A percentile compares a stretch with the other conserved stretches of the same genome.
Evolutionary conservation across 2,888 invertebrate genomes (phyloP).

Genomic region (Tenthredo notha): DNA sequence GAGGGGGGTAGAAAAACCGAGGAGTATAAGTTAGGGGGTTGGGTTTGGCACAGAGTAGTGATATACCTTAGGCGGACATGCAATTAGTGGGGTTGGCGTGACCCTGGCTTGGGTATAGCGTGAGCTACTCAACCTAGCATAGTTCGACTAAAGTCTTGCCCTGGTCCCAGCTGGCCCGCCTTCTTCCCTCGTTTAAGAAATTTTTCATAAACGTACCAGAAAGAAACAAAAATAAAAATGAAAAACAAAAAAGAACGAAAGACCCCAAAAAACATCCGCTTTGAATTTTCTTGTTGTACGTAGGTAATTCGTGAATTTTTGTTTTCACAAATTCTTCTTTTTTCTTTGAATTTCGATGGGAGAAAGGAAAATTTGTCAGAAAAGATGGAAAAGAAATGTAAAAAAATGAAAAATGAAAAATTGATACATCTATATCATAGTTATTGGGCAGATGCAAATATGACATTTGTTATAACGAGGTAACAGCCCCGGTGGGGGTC

Average conservation of each 20-base stretch:
- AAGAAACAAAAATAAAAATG: neutral
- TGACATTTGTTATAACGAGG: neutral
- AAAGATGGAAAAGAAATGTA: too few species aligned
- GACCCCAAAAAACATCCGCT: too few species aligned
- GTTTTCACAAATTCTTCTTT: too few species aligned
- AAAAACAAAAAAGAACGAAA: neutral
- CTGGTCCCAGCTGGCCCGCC: neutral
- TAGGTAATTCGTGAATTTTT: too few species aligned
- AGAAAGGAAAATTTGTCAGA: too few species aligned
- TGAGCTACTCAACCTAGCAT: conserved; percentile 26
- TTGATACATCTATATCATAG: neutral
- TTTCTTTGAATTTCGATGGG: too few species aligned
- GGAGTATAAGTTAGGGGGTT: neutral
- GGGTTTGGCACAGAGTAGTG: conserved; percentile 62
- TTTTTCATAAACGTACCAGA: neutral
- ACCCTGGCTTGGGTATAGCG: conserved; percentile 63
- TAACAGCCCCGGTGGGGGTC: neutral
- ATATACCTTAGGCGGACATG: conserved; percentile 74
- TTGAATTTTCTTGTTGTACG: too few species aligned
- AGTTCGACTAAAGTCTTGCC: neutral
- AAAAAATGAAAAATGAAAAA: too few species aligned
- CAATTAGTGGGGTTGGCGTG: conserved; percentile 74
- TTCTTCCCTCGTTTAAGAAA: neutral
- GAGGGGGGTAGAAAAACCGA: neutral
- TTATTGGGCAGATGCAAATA: neutral